Percentiles rank a stretch among this genome's conserved stretches.
phyloP scores from a whole-genome alignment of 1,140 invertebrate species.

The Procambarus clarkii region DNA sequence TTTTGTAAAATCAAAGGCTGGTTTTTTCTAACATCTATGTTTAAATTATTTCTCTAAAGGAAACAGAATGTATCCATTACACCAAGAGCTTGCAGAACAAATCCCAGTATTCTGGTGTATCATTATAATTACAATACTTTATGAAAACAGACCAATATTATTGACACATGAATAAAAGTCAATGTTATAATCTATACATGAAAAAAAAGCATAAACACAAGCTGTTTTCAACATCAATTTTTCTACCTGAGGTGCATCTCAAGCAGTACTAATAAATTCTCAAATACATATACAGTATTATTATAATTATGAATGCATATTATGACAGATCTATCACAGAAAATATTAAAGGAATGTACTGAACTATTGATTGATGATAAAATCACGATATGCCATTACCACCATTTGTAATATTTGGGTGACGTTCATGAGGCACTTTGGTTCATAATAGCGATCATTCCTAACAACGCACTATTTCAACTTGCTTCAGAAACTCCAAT shows the following conservation, averaged over 20 bases:
- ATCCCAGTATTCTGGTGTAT: no score
- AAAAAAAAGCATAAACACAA: neutral
- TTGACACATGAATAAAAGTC: neutral
- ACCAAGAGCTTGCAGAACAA: neutral
- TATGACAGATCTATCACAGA: constrained; percentile 15
- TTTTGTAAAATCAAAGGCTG: neutral
- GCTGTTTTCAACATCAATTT: neutral
- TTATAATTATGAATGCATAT: neutral
- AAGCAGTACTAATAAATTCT: neutral
- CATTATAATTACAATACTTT: neutral
- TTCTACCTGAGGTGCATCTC: neutral
- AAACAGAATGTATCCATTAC: neutral
- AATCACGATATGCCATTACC: neutral
- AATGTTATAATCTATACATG: neutral
- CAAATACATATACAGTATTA: neutral
- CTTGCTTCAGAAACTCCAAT: neutral
- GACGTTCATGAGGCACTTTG: constrained; percentile 3
- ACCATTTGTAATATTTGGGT: neutral
- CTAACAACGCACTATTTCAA: neutral
- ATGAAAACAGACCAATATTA: neutral
- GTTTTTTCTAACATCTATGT: no score
- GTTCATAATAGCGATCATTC: neutral
- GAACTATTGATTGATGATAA: neutral
- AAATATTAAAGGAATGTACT: neutral
- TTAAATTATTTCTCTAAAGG: no score